These are phyloP conservation scores for Champsocephalus esox DNA, from an alignment of 2,797 vertebrate genomes.

Conservation along the genomic window DNA sequence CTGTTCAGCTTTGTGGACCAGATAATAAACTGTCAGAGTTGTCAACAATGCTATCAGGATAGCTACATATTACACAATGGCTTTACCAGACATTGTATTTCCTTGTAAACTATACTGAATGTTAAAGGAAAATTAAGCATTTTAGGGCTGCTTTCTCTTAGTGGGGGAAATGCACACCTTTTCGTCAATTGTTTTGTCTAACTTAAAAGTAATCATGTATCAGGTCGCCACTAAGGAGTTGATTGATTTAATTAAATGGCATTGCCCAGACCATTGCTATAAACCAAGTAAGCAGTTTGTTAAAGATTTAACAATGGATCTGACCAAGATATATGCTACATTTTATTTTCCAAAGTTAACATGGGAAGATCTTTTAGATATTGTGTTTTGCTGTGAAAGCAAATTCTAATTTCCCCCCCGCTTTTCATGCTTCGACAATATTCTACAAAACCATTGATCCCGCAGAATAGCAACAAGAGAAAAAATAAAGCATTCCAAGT, in stretches of 20 bases:
- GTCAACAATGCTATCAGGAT: not conserved
- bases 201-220: not conserved
- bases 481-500: not conserved
- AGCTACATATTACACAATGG: not conserved
- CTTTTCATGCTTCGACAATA: not conserved
- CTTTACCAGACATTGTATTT: not conserved
- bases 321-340: not conserved
- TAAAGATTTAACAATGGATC: not conserved
- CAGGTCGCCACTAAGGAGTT: not conserved
- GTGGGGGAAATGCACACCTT: not conserved
- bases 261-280: not conserved
- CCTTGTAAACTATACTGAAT: not conserved
- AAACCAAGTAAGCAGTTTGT: not conserved
- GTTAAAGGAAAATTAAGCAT: not conserved
- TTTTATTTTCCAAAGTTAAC: constrained; percentile 35
- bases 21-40: constrained; percentile 4
- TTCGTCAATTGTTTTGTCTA: not conserved
- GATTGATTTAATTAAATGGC: not conserved
- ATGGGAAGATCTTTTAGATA: constrained; percentile 12
- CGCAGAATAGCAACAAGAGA: not conserved
- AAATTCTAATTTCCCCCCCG: constrained; percentile 2
- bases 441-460: not conserved
- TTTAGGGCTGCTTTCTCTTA: not conserved
- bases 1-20: not conserved
- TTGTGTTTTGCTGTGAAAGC: constrained; percentile 34